These are phyloP conservation scores for Lucifuga dentata DNA, from an alignment of 2,113 vertebrate genomes.

Conservation along the genomic window DNA sequence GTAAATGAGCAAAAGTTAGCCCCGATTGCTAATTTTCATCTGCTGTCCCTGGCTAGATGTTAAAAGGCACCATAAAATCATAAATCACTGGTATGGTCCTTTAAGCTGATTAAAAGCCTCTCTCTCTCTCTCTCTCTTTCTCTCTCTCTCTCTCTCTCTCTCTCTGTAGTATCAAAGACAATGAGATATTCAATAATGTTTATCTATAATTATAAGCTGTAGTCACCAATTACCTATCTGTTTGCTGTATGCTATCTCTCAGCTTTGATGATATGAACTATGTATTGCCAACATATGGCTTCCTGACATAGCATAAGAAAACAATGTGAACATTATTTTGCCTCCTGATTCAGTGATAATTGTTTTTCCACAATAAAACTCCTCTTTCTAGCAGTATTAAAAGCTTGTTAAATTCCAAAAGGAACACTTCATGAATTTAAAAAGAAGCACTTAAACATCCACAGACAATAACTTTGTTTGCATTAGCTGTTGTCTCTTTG, in stretches of 20 bases:
- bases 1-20: too few species aligned
- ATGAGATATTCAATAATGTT: conserved; percentile 62
- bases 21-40: too few species aligned
- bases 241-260: conserved; percentile 33
- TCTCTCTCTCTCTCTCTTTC: conserved; percentile 9
- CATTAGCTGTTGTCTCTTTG: conserved; percentile 54
- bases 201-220: conserved; percentile 74
- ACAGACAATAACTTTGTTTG: conserved; percentile 49
- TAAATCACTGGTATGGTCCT: too few species aligned
- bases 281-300: conserved; percentile 51
- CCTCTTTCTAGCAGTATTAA: conserved; percentile 11
- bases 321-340: conserved; percentile 51
- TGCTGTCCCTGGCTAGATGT: too few species aligned
- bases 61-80: too few species aligned
- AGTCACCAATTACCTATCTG: conserved; percentile 46
- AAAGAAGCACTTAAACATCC: conserved; percentile 56
- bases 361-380: conserved; percentile 1
- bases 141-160: conserved; percentile 10
- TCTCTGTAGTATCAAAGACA: conserved; percentile 28
- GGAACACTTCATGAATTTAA: conserved; percentile 48
- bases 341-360: conserved; percentile 22
- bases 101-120: conserved; percentile 32
- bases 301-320: conserved; percentile 43
- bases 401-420: not conserved
- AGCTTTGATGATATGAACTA: conserved; percentile 37